phyloP scores from a whole-genome alignment of 2,113 vertebrate genomes.

The Mus spicilegus region DNA sequence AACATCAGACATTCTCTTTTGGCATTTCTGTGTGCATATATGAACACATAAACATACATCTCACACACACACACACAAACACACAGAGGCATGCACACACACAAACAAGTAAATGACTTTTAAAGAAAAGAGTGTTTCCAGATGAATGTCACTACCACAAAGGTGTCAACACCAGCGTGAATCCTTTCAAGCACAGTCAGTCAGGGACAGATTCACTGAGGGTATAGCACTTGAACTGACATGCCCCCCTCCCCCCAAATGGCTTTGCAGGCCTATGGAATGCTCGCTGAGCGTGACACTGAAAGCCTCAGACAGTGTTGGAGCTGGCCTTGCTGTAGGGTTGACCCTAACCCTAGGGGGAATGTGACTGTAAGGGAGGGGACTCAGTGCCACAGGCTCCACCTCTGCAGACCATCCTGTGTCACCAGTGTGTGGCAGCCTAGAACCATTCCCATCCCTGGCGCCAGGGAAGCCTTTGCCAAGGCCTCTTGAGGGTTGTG shows the following conservation, averaged over 20 bases:
- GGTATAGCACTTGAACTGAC: not conserved
- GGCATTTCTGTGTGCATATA: too few species aligned
- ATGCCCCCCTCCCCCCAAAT: too few species aligned
- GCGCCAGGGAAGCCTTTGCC: not conserved
- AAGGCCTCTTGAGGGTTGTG: not conserved
- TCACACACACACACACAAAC: too few species aligned
- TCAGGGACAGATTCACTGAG: not conserved
- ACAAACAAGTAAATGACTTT: not conserved
- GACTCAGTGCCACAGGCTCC: not conserved
- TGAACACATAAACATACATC: not conserved
- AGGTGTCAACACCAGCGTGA: not conserved
- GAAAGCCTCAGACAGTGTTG: fast-evolving
- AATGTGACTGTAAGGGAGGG: not conserved
- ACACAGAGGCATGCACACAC: not conserved
- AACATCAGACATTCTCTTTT: not conserved
- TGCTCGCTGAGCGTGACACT: not conserved
- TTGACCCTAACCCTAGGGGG: not conserved
- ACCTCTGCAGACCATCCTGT: not conserved
- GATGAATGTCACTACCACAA: not conserved
- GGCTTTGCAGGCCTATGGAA: not conserved
- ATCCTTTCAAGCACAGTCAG: not conserved
- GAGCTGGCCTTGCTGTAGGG: not conserved
- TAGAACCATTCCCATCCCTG: not conserved
- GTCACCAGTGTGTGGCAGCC: not conserved
- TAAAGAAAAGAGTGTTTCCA: not conserved